A percentile compares a stretch with the other conserved stretches of the same genome.
phyloP scores from a whole-genome alignment of 2,797 vertebrate species.

The Falco novaeseelandiae region DNA sequence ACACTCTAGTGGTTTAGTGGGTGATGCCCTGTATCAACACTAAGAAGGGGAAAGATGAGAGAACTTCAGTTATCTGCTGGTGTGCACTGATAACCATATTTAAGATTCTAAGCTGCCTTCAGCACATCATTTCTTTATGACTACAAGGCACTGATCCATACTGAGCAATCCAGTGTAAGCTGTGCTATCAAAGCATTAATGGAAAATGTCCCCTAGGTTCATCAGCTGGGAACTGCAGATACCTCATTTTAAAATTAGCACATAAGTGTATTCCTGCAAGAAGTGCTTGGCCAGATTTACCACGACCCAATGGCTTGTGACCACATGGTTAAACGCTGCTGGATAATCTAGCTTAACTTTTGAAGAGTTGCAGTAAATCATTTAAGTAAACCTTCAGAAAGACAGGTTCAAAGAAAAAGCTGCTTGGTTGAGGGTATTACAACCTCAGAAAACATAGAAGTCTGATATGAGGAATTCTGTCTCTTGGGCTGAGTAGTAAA shows the following conservation, averaged over 20 bases:
- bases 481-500: not conserved
- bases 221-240: not conserved
- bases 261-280: not conserved
- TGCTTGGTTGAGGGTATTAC: not conserved
- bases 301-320: not conserved
- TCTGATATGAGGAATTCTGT: not conserved
- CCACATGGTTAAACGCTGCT: not conserved
- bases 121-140: not conserved
- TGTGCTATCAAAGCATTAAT: not conserved
- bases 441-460: not conserved
- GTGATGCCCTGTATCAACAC: not conserved
- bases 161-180: not conserved
- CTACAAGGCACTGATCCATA: not conserved
- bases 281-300: conserved; percentile 11
- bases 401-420: not conserved
- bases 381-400: not conserved
- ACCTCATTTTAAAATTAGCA: not conserved
- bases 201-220: not conserved
- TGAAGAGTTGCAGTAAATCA: not conserved
- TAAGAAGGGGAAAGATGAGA: not conserved
- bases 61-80: not conserved
- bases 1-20: not conserved
- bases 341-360: conserved; percentile 19
- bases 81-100: not conserved
- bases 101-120: not conserved